phyloP scores from a whole-genome alignment of 2,797 vertebrate species.

The Hemibagrus guttatus region DNA sequence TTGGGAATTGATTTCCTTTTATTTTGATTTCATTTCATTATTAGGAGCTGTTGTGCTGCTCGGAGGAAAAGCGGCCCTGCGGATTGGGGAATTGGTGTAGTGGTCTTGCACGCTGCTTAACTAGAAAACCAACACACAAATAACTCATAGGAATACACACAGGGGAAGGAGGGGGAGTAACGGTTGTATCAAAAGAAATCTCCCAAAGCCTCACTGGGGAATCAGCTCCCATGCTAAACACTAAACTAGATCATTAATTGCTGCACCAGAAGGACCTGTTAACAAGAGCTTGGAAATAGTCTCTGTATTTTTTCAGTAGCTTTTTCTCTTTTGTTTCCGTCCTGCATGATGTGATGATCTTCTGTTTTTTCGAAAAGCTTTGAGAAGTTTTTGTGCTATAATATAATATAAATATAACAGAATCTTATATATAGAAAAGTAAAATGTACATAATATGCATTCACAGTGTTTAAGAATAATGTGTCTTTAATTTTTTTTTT shows the following conservation, averaged over 20 bases:
- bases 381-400: neutral
- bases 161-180: constrained; percentile 54
- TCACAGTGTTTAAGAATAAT: neutral
- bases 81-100: constrained; percentile 73
- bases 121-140: constrained; percentile 74
- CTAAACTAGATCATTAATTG: constrained; percentile 79
- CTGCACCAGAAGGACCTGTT: constrained; percentile 76
- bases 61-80: constrained; percentile 70
- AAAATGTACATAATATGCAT: neutral
- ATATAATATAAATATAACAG: neutral
- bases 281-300: constrained; percentile 73
- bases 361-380: neutral
- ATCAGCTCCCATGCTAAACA: constrained; percentile 74
- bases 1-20: constrained; percentile 44
- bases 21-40: constrained; percentile 50
- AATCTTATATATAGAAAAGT: neutral
- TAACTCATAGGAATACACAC: constrained; percentile 75
- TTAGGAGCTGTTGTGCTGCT: constrained; percentile 43
- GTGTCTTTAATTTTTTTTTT: neutral
- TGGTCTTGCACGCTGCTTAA: constrained; percentile 72
- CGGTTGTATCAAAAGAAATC: constrained; percentile 73
- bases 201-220: constrained; percentile 72
- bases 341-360: constrained; percentile 30
- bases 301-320: constrained; percentile 21
- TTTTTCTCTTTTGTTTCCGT: neutral